These are phyloP conservation scores for Hemiscyllium ocellatum DNA, from an alignment of 2,113 vertebrate genomes.

Conservation along the genomic window DNA sequence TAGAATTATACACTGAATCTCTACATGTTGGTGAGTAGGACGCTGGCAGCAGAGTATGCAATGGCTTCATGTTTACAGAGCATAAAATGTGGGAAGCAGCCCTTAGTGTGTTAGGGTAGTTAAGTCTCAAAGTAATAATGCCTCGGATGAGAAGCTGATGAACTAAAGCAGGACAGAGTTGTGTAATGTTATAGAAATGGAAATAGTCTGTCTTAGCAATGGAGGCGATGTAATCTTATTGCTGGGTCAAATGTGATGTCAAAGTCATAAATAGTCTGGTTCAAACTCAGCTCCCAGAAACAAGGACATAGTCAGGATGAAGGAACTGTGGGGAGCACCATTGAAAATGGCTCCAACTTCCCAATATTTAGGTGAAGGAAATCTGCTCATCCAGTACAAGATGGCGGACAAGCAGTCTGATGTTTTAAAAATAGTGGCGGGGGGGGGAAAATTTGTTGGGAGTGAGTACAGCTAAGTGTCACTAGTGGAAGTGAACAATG, in stretches of 20 bases:
- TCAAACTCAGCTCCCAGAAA: background rate
- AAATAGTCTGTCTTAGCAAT: background rate
- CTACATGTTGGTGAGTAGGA: background rate
- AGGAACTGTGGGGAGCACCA: background rate
- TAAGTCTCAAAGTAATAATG: background rate
- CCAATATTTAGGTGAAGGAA: background rate
- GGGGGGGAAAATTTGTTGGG: too few species aligned
- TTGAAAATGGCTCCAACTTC: background rate
- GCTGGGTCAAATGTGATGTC: background rate
- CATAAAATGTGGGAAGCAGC: background rate
- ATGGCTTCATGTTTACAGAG: background rate
- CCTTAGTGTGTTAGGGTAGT: background rate
- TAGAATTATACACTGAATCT: too few species aligned
- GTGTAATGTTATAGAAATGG: background rate
- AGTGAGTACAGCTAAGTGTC: too few species aligned
- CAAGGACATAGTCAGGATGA: background rate
- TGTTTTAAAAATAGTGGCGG: background rate
- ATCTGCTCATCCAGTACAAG: background rate
- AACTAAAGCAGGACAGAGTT: too few species aligned
- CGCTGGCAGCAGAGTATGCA: background rate
- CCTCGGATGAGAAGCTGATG: background rate
- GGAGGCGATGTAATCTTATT: background rate
- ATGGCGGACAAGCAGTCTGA: background rate
- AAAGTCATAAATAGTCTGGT: background rate
- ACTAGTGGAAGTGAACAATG: too few species aligned